Base-by-base conservation (phyloP, 1,140 invertebrate genomes). In the Ooceraea biroi region DNA sequence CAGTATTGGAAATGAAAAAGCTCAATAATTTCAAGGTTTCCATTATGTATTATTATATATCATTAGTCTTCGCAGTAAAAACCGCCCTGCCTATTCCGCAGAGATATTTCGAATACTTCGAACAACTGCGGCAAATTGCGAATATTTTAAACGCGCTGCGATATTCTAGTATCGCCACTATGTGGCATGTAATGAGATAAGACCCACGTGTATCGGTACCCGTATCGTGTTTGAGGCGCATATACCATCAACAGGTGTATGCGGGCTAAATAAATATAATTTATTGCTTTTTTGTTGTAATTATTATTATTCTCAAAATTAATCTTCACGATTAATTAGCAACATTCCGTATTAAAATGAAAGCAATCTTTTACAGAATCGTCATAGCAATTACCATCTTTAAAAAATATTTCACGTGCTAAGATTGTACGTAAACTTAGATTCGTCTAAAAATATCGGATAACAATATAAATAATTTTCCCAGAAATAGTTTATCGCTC, bases 191-290 rank as follows among this genome's bases (percentile, higher is more conserved):
- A 41, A 36, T 36, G 36, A 36, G 58, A 82, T 61, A 74, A 82
- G 78, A 82, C 69, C 57, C 78, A 82, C 69, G 78, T 74, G 78
- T 82, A 82, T 82, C 78, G 69, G 78, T 74, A 74, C 78, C 78
- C 78, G 69, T 82, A 82, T 82, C 68, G 19, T n/a, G 74, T 44
- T 50, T 52, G 14, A 44, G 22, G 30, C 44, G 44, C 25, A 82
- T 60, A 55, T 68, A 68, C 14, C 10, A 7, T 14, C 48, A 36
- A 46, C 19, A 77, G 65, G 36, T 36, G 19, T n/a, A 30, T 76
- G 30, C 58, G 30, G 27, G 65, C 14, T 7, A 3, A n/a, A 19
- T 25, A 48, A 63, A 82, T 25, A 22, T 50, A 19, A 63, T 14
- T 80, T 30, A 1, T 7, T 44, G 19, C 11, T 57, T 55, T n/a